Evolutionary conservation across 1,140 invertebrate species (phyloP), one percentile per base, ranked within the genome.

Genomic region (Caerostris darwini): DNA sequence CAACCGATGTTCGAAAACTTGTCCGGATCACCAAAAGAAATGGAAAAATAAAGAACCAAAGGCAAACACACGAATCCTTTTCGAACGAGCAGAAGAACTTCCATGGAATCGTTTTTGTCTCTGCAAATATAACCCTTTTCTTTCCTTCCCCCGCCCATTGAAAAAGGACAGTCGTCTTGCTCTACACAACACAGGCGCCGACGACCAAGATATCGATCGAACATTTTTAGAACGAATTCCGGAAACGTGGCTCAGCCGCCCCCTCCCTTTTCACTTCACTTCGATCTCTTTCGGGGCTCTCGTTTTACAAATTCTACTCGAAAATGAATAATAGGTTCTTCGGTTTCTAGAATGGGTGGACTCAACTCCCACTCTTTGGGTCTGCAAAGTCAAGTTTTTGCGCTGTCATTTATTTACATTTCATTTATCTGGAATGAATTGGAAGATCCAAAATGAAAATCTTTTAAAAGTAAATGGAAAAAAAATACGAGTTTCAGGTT

Each of bases 191-290:
- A 14, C 64, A 89, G 87, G 87, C 87, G 87, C 87, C 87, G 71
- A 61, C 87, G 71, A 61, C 69, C 90, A 82, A n/a, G 64, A 14
- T 82, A 91, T 91, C 90, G 90, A 91, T 82, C 90, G 90, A 61
- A 50, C 50, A 57, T 91, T 90, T 91, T 91, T 91, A 91, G 90
- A 91, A 91, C 69, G 90, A 81, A 91, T 91, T 91, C 90, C 90
- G 90, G 90, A 91, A 91, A 91, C 90, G 71, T 34, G 58, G 57
- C 57, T 90, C 69, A 56, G 67, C 58, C 17, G 17, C n/a, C 69
- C 67, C n/a, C 56, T 54, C 58, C 14, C 17, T 54, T 12, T 12
- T 34, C 53, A 4, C 69, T 6, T 14, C 6, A 14, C 59, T n/a
- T 50, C 86, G 56, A 50, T 77, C 53, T 77, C 71, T 53, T n/a